Percentiles rank a stretch among this genome's conserved stretches.
Evolutionary conservation across 2,888 invertebrate genomes (phyloP).

Genomic region (Metopia argyrocephala): DNA sequence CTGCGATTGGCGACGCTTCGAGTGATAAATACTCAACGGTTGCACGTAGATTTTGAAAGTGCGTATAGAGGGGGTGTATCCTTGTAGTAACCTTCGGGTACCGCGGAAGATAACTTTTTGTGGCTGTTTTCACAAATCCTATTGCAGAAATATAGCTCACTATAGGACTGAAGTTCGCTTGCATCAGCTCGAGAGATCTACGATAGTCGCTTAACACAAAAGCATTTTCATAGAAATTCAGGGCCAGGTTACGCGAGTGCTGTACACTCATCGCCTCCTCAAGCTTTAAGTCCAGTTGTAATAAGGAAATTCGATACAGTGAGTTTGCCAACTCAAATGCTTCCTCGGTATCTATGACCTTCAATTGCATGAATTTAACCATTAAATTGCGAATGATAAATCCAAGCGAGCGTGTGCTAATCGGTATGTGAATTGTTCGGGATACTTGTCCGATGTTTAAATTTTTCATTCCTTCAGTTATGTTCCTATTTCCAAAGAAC

Average conservation of each 20-base stretch:
- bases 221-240: background rate
- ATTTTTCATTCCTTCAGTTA: background rate
- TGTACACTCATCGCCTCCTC: background rate
- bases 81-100: no score
- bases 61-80: no score
- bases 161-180: no score
- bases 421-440: background rate
- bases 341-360: background rate
- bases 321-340: background rate
- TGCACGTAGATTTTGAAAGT: no score
- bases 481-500: background rate
- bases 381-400: background rate
- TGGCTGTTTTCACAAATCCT: no score
- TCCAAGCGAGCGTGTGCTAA: background rate
- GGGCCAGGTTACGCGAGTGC: background rate
- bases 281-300: background rate
- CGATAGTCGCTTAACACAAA: background rate
- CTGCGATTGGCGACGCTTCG: no score
- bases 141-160: no score
- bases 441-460: background rate
- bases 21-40: no score
- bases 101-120: no score
- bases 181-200: no score
- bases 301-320: background rate
- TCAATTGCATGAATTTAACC: background rate